Evolutionary conservation across 2,797 vertebrate species (phyloP).

Genomic region (Anguilla obscura): DNA sequence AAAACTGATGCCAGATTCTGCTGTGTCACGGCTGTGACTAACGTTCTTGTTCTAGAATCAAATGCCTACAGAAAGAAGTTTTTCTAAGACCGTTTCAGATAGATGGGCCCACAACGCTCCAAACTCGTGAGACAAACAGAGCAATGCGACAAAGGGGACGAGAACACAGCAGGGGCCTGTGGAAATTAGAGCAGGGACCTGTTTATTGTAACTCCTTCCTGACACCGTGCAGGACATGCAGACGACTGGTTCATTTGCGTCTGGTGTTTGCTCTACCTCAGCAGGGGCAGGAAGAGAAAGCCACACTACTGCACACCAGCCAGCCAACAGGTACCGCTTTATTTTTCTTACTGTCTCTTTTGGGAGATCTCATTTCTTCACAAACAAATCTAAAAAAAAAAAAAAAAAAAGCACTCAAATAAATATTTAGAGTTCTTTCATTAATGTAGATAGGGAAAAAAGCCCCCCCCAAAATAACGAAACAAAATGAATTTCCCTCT

Average conservation of each 20-base stretch:
- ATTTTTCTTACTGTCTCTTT: background rate
- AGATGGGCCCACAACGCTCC: background rate
- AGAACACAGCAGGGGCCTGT: conserved; percentile 18
- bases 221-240: conserved; percentile 36
- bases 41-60: background rate
- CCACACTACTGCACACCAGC: conserved; percentile 27
- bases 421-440: conserved; percentile 20
- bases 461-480: background rate
- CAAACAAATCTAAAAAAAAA: background rate
- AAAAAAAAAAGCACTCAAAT: background rate
- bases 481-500: background rate
- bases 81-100: background rate
- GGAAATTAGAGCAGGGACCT: conserved; percentile 28
- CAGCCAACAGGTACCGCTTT: conserved; percentile 21
- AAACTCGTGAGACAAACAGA: background rate
- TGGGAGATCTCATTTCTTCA: background rate
- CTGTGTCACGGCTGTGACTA: background rate
- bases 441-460: background rate
- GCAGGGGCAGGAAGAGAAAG: conserved; percentile 28
- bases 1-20: background rate
- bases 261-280: conserved; percentile 47
- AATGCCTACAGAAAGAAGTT: background rate
- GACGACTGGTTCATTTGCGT: conserved; percentile 32
- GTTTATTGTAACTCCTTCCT: conserved; percentile 37
- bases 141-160: background rate